These are phyloP conservation scores for Drosophila sordidula DNA, from an alignment of 2,888 invertebrate species.

Conservation along the genomic window DNA sequence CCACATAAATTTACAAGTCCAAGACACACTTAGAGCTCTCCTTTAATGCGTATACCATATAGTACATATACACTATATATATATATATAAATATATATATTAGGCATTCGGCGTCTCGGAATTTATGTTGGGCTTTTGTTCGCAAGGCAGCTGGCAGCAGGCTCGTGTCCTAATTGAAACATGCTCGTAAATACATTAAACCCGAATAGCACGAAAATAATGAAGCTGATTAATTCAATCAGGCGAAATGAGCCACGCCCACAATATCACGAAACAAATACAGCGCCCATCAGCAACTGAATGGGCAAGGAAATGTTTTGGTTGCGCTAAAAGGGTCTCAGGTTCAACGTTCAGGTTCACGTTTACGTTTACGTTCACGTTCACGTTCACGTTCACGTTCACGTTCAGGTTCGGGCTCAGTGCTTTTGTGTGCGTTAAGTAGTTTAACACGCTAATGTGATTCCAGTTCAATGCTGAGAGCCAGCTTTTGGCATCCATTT, in stretches of 20 bases:
- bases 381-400: conserved; percentile 15
- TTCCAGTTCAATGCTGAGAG: conserved; percentile 41
- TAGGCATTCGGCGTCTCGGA: conserved; percentile 48
- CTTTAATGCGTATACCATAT: conserved; percentile 39
- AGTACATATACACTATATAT: conserved; percentile 5
- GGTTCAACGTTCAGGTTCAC: conserved; percentile 11
- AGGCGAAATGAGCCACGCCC: conserved; percentile 54
- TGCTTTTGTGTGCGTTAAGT: conserved; percentile 58
- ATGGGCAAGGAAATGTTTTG: conserved; percentile 12
- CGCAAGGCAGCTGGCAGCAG: conserved; percentile 14
- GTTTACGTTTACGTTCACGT: conserved; percentile 5
- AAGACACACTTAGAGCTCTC: conserved; percentile 55
- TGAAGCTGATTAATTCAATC: conserved; percentile 80
- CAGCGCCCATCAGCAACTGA: background rate
- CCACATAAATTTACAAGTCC: conserved; percentile 68
- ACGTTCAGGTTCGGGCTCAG: conserved; percentile 20
- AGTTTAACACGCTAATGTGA: conserved; percentile 74
- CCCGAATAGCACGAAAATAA: conserved; percentile 70
- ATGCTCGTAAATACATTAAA: conserved; percentile 77
- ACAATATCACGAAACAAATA: conserved; percentile 15
- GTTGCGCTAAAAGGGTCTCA: conserved; percentile 2
- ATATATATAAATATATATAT: conserved; percentile 36
- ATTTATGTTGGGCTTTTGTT: conserved; percentile 59
- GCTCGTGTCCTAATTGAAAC: conserved; percentile 72
- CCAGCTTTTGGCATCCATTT: conserved; percentile 11